Evolutionary conservation across 1,140 invertebrate genomes (phyloP).

Genomic region (Acromyrmex heyeri): DNA sequence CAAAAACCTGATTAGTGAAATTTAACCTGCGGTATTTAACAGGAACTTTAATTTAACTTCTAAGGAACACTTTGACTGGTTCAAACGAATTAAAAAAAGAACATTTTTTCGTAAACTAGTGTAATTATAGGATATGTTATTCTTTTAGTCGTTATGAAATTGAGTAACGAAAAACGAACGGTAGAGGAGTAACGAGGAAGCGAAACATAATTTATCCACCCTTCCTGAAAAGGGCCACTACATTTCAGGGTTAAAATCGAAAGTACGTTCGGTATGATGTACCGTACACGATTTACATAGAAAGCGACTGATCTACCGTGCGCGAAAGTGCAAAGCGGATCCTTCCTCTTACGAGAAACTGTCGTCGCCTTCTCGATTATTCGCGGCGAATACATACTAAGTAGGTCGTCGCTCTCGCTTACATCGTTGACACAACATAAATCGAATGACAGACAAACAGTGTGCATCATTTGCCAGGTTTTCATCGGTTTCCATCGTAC

Average conservation of each 20-base stretch:
- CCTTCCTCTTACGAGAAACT: slow-evolving; percentile 25
- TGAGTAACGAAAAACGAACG: background rate
- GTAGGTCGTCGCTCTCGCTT: slow-evolving; percentile 36
- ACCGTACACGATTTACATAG: slow-evolving; percentile 44
- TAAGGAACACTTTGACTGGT: too few relatives aligned
- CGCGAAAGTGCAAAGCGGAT: slow-evolving; percentile 38
- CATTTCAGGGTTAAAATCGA: slow-evolving; percentile 50
- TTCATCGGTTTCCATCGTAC: background rate
- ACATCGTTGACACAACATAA: slow-evolving; percentile 9
- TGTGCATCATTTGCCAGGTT: slow-evolving; percentile 31
- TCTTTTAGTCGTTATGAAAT: background rate
- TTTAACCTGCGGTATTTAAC: too few relatives aligned
- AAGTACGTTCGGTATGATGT: slow-evolving; percentile 30
- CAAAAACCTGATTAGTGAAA: too few relatives aligned
- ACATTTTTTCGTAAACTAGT: too few relatives aligned
- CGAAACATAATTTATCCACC: slow-evolving; percentile 29
- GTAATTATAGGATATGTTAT: background rate
- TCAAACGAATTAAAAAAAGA: too few relatives aligned
- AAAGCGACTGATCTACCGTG: slow-evolving; percentile 28
- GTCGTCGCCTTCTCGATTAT: slow-evolving; percentile 30
- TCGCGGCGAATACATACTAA: slow-evolving; percentile 46
- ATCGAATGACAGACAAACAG: slow-evolving; percentile 22
- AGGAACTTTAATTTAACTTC: too few relatives aligned
- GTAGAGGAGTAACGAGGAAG: background rate
- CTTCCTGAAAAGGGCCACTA: background rate